These are phyloP conservation scores for Trichopoda pennipes DNA, from an alignment of 2,888 invertebrate species.

Conservation along the genomic window DNA sequence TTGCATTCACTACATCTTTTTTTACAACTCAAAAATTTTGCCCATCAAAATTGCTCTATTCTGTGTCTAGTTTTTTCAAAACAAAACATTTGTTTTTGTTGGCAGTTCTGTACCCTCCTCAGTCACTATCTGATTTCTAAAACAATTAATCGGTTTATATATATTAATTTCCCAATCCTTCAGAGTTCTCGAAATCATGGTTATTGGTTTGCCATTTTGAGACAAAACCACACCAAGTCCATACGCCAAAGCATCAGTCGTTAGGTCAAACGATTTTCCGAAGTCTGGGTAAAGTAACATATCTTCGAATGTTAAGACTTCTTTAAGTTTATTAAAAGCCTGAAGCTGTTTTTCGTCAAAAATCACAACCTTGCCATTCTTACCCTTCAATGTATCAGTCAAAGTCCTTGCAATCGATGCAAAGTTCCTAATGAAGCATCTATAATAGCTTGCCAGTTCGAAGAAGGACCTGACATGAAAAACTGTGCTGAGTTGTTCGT, in stretches of 20 bases:
- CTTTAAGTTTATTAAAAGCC: neutral
- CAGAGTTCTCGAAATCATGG: no score
- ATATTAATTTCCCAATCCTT: slow-evolving; percentile 33
- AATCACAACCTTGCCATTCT: slow-evolving; percentile 44
- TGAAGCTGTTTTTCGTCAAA: slow-evolving; percentile 51
- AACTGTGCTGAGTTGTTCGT: neutral
- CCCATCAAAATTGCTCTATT: slow-evolving; percentile 34
- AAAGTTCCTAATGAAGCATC: slow-evolving; percentile 1
- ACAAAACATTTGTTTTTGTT: neutral
- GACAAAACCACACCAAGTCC: no score
- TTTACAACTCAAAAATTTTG: slow-evolving; percentile 30
- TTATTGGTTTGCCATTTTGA: no score
- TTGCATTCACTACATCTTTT: slow-evolving; percentile 49
- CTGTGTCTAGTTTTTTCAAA: slow-evolving; percentile 4
- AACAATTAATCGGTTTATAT: neutral
- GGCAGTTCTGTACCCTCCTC: neutral
- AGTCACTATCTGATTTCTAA: slow-evolving; percentile 24
- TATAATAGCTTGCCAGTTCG: neutral
- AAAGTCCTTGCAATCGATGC: slow-evolving; percentile 49
- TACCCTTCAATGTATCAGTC: slow-evolving; percentile 65
- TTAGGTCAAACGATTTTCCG: no score
- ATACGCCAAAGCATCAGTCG: no score
- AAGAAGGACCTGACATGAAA: neutral
- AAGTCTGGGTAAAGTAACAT: slow-evolving; percentile 58
- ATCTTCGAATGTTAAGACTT: slow-evolving; percentile 56